Evolutionary conservation across 2,113 vertebrate species (phyloP).

Genomic region (Smithornis capensis): DNA sequence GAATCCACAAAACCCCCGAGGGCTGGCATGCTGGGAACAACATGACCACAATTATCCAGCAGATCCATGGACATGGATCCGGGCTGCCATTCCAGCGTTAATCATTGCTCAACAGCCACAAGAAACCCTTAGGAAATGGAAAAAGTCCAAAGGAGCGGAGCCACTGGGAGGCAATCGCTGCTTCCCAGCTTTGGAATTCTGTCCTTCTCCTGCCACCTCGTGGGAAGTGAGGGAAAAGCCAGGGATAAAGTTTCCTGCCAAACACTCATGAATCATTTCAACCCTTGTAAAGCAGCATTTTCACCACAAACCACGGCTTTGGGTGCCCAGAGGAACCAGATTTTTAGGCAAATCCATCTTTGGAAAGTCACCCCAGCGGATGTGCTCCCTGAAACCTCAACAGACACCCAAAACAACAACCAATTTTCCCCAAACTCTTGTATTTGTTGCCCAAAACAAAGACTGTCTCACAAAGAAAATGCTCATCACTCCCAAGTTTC

Average conservation of each 20-base stretch:
- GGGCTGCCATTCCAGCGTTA: background rate
- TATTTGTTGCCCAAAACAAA: background rate
- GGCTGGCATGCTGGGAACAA: background rate
- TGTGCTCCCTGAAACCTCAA: background rate
- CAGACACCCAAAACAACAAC: background rate
- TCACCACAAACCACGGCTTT: background rate
- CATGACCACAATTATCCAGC: background rate
- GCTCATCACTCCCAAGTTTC: background rate
- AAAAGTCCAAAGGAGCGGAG: background rate
- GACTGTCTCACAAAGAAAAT: rapidly evolving
- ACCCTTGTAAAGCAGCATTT: background rate
- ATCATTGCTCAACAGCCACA: background rate
- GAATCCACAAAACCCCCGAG: background rate
- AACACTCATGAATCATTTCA: background rate
- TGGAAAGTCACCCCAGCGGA: background rate
- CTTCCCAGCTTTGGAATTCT: background rate
- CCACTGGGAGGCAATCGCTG: rapidly evolving
- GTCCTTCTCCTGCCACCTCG: slow-evolving; percentile 22
- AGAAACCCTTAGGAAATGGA: background rate
- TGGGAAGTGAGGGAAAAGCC: background rate
- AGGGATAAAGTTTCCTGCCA: background rate
- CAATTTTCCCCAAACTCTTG: background rate
- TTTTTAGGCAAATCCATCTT: background rate
- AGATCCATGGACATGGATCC: background rate
- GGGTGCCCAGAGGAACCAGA: background rate